These are phyloP conservation scores for Enteromius radiatus DNA, from an alignment of 2,797 vertebrate genomes.

Conservation along the genomic window DNA sequence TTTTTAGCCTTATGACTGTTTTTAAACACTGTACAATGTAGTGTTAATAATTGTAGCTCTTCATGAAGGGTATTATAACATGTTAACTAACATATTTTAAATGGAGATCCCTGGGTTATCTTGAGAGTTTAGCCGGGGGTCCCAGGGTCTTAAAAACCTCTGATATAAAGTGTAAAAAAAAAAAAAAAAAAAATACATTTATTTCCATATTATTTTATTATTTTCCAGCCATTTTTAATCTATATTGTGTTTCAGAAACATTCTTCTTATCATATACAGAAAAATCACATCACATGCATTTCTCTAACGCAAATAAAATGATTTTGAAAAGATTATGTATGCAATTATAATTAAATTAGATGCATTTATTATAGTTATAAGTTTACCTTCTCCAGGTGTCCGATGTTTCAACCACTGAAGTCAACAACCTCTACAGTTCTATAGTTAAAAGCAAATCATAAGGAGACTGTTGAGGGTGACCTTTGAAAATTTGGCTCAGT, in stretches of 20 bases:
- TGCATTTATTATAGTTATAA: background rate
- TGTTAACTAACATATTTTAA: background rate
- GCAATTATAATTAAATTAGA: background rate
- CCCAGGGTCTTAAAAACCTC: background rate
- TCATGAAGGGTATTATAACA: background rate
- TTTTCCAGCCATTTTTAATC: background rate
- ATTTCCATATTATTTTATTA: background rate
- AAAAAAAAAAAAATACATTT: background rate
- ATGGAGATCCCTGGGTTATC: background rate
- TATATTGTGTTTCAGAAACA: background rate
- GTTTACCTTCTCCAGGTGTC: conserved; percentile 50
- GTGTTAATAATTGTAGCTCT: too few species aligned
- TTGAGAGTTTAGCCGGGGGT: background rate
- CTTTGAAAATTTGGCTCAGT: conserved; percentile 41
- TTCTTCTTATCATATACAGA: background rate
- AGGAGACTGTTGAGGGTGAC: conserved; percentile 47
- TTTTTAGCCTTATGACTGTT: background rate
- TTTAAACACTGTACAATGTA: background rate
- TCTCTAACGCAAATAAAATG: background rate
- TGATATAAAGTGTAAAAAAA: background rate
- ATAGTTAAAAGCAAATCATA: conserved; percentile 2
- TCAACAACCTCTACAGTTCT: background rate
- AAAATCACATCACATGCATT: background rate
- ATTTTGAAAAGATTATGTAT: background rate
- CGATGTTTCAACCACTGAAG: conserved; percentile 37